phyloP scores from a whole-genome alignment of 2,113 vertebrate species.

The Mus spicilegus region DNA sequence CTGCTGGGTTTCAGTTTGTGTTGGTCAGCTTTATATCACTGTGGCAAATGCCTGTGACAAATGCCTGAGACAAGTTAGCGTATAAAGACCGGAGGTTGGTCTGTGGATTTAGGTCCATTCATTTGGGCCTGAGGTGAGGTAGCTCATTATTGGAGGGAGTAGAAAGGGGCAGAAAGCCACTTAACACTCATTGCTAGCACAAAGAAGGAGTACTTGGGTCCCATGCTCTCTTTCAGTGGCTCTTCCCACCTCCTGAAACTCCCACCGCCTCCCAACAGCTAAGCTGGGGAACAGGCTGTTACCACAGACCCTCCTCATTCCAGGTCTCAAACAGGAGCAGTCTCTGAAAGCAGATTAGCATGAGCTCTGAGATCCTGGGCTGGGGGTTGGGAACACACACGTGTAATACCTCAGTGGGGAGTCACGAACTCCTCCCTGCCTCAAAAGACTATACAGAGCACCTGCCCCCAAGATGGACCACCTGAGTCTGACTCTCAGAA shows the following conservation, averaged over 20 bases:
- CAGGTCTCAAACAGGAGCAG: too few species aligned
- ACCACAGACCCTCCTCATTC: too few species aligned
- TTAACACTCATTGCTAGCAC: not conserved
- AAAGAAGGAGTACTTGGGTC: not conserved
- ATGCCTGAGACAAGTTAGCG: not conserved
- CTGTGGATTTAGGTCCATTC: not conserved
- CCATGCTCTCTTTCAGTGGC: not conserved
- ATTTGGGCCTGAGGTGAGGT: not conserved
- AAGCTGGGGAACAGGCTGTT: not conserved
- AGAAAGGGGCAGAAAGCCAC: not conserved
- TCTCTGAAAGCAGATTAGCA: not conserved
- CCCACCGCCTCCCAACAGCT: not conserved
- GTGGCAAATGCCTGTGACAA: not conserved
- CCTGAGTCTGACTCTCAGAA: not conserved
- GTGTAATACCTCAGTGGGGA: not conserved
- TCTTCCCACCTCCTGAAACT: too few species aligned
- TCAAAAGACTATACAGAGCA: not conserved
- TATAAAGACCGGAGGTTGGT: not conserved
- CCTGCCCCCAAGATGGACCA: not conserved
- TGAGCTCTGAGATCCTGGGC: not conserved
- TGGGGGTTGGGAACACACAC: not conserved
- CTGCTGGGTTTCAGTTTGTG: not conserved
- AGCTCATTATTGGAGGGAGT: not conserved
- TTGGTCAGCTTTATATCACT: not conserved
- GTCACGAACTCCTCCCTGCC: not conserved